Percentiles rank a stretch among this genome's conserved stretches.
Conservation (phyloP, 1,140 invertebrate species). For the Drosophila malerkotliana region DNA sequence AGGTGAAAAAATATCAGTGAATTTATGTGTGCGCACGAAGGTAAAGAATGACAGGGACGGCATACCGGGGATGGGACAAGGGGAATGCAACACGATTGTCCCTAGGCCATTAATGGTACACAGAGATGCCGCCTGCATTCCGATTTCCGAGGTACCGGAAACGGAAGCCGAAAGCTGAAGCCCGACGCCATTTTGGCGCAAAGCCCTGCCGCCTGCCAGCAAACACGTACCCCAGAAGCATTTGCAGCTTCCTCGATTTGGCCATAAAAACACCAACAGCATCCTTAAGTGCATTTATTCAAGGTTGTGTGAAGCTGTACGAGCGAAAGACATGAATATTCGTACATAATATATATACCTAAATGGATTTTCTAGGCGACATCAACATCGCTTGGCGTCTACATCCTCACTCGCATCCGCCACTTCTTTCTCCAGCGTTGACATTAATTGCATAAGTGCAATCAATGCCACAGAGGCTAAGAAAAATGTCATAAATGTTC, state of each 20-base stretch:
- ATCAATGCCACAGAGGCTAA: slow-evolving; percentile 52
- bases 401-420: neutral
- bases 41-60: slow-evolving; percentile 5
- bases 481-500: slow-evolving; percentile 48
- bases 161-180: slow-evolving; percentile 33
- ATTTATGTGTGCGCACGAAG: slow-evolving; percentile 52
- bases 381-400: slow-evolving; percentile 21
- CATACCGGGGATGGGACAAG: neutral
- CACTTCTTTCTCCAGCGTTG: slow-evolving; percentile 39
- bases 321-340: slow-evolving; percentile 32
- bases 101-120: slow-evolving; percentile 39
- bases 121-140: slow-evolving; percentile 44
- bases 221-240: slow-evolving; percentile 58
- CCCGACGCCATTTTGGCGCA: slow-evolving; percentile 56
- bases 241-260: slow-evolving; percentile 57
- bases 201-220: slow-evolving; percentile 50
- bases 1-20: slow-evolving; percentile 25
- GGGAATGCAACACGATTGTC: slow-evolving; percentile 20
- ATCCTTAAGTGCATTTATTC: slow-evolving; percentile 50
- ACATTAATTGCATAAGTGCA: slow-evolving; percentile 72
- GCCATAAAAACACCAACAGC: slow-evolving; percentile 58
- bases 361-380: slow-evolving; percentile 67
- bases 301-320: slow-evolving; percentile 11
- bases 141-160: slow-evolving; percentile 42
- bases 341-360: slow-evolving; percentile 41